Percentiles rank a stretch among this genome's conserved stretches.
These are phyloP conservation scores for Dolomedes plantarius DNA, from an alignment of 2,888 invertebrate species.

Conservation along the genomic window DNA sequence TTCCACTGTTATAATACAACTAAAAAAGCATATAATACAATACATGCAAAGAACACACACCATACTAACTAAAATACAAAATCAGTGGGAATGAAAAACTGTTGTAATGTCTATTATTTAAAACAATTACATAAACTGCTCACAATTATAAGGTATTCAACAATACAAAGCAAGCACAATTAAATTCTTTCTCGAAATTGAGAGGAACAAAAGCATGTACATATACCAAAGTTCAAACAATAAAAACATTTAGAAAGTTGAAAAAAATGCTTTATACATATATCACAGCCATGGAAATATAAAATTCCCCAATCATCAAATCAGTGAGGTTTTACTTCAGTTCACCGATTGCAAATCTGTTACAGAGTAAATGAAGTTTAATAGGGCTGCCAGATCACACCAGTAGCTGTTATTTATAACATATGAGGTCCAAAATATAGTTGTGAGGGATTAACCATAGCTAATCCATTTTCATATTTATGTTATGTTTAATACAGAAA, in stretches of 20 bases:
- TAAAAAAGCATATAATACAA: background rate
- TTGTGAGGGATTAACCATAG: no score
- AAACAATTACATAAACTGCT: no score
- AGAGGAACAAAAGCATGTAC: background rate
- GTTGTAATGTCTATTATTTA: no score
- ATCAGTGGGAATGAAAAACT: background rate
- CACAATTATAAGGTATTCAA: background rate
- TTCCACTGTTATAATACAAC: background rate
- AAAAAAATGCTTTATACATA: background rate
- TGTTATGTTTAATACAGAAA: no score
- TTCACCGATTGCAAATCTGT: no score
- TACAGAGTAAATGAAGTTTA: no score
- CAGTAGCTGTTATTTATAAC: no score
- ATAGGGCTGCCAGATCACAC: no score
- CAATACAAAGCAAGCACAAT: background rate
- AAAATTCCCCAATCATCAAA: slow-evolving; percentile 1
- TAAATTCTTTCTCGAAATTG: background rate
- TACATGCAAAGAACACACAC: background rate
- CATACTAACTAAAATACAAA: background rate
- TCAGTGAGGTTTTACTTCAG: background rate
- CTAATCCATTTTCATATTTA: no score
- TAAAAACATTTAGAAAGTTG: background rate
- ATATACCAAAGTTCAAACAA: background rate
- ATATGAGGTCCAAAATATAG: no score
- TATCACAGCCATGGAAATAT: slow-evolving; percentile 12